Base-by-base conservation (phyloP, 2,797 vertebrate species). In the Hafferia zeledoni region DNA sequence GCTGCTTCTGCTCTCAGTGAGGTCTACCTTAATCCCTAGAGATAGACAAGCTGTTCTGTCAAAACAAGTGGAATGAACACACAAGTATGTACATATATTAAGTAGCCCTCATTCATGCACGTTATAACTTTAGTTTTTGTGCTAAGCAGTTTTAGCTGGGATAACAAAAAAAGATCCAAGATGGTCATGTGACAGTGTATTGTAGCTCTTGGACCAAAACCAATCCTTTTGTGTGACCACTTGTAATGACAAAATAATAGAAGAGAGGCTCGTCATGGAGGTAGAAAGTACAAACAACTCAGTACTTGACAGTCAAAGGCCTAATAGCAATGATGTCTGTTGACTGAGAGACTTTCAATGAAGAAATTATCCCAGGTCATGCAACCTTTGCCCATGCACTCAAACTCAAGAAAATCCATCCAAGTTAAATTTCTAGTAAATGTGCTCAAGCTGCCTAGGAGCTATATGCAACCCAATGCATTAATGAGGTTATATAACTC, bases 361-460 rank as follows among this genome's bases (percentile, higher is more conserved):
- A 80, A 47, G 41, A 35, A 69, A 63, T 3, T 10, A 4, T 8
- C 13, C 3, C 18, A 33, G 14, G 7, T 44, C 25, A 65, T 59
- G 7, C 8, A 76, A 56, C 5, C 1, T 76, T 53, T 78, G 16
- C 20, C 41, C 0, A 1, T n/a, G 17, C 0, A 1, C 12, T 53
- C 49, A 80, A 80, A 35, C 8, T 61, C 20, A 59, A 70, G 59
- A 93, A 87, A 78, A 82, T 52, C 5, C 4, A 30, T 41, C 37
- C 41, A 50, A 31, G 3, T 14, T 67, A n/a, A 59, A 8, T 8
- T 50, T 30, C 5, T 79, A 41, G 33, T 33, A 37, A 47, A 22
- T n/a, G 10, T 22, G 11, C 11, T 68, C 23, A 65, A 53, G 19
- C 8, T 49, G 15, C 17, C 8, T 1, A 35, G 8, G 15, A 74